These are phyloP conservation scores for Apantesis nais DNA, from an alignment of 2,888 invertebrate genomes.

Conservation along the genomic window DNA sequence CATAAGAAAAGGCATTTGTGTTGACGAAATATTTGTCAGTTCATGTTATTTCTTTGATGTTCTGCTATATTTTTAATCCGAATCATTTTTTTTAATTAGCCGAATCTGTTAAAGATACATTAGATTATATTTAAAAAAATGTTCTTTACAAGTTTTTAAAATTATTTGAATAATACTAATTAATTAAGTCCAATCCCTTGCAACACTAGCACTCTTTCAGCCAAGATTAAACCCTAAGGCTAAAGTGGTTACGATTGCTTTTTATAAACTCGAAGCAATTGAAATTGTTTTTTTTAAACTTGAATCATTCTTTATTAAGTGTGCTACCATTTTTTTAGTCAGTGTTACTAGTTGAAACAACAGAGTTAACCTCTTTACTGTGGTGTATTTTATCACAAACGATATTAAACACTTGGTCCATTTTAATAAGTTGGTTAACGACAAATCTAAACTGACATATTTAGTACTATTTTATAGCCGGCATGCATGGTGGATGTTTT, in stretches of 20 bases:
- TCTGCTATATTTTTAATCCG: neutral
- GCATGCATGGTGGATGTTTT: slow-evolving; percentile 11
- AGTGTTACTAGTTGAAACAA: neutral
- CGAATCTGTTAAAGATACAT: neutral
- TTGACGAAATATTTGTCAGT: neutral
- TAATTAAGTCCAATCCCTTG: neutral
- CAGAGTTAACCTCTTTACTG: slow-evolving; percentile 5
- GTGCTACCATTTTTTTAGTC: neutral
- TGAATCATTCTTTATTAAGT: neutral
- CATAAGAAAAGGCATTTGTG: neutral
- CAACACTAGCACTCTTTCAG: neutral
- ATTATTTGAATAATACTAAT: neutral
- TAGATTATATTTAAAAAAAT: neutral
- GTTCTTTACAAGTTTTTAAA: neutral
- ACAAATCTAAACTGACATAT: slow-evolving; percentile 24
- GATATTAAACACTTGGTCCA: slow-evolving; percentile 32
- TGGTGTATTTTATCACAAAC: slow-evolving; percentile 3
- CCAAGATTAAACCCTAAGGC: neutral
- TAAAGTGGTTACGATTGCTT: neutral
- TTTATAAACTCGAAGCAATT: neutral
- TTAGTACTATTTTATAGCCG: slow-evolving; percentile 13
- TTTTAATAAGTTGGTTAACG: slow-evolving; percentile 39
- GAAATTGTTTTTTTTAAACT: neutral
- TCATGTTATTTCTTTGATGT: neutral
- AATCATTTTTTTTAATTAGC: neutral